Conservation (phyloP, 2,888 invertebrate genomes). For the Phaonia tiefii region DNA sequence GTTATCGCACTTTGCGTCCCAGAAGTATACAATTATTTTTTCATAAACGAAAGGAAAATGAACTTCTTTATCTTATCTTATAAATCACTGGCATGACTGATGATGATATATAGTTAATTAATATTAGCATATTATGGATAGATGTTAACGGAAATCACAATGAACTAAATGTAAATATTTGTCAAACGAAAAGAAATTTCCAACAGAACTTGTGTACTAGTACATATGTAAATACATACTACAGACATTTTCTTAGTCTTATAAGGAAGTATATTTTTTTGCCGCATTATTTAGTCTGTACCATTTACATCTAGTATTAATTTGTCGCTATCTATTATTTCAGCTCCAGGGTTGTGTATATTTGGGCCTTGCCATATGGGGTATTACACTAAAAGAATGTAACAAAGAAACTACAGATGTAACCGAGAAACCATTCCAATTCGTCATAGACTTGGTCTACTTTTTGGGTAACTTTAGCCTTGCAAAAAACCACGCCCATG, state of each 20-base stretch:
- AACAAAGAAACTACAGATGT: constrained; percentile 68
- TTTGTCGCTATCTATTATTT: no score
- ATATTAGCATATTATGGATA: constrained; percentile 26
- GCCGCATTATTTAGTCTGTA: no score
- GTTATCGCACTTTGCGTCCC: no score
- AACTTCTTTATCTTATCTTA: constrained; percentile 37
- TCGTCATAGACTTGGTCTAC: constrained; percentile 76
- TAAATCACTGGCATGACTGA: constrained; percentile 1
- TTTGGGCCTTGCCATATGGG: constrained; percentile 75
- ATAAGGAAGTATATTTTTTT: no score
- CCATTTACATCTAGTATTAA: no score
- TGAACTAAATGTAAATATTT: constrained; percentile 18
- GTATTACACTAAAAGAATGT: constrained; percentile 73
- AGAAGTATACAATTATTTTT: no score
- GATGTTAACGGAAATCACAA: no score
- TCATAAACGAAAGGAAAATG: constrained; percentile 18
- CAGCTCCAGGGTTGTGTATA: constrained; percentile 76
- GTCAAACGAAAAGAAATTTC: no score
- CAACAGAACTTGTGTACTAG: no score
- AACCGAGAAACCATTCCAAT: constrained; percentile 71
- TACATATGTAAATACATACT: no score
- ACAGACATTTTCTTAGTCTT: no score
- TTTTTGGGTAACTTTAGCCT: constrained; percentile 71
- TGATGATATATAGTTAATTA: constrained; percentile 21
- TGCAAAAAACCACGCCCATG: neutral